phyloP scores from a whole-genome alignment of 2,797 vertebrate species.

The Heteromormyrus szaboi region DNA sequence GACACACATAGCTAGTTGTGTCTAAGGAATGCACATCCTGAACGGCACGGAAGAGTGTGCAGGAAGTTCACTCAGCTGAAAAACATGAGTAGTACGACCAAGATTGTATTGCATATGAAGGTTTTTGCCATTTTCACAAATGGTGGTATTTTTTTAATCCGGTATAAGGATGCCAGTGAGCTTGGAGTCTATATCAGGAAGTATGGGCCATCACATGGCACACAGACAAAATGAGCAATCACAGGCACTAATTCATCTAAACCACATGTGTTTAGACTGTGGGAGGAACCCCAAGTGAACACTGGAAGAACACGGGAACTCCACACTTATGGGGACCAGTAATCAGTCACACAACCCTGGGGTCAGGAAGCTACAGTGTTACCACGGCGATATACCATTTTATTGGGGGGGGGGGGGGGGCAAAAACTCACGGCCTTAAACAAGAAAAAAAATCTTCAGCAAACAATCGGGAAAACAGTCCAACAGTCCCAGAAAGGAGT shows the following conservation, averaged over 20 bases:
- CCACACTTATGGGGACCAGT: not conserved
- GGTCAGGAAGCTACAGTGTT: not conserved
- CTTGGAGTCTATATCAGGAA: not conserved
- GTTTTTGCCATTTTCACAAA: not conserved
- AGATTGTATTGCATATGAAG: not conserved
- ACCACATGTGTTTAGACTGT: not conserved
- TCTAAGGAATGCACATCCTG: not conserved
- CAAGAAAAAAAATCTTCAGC: not conserved
- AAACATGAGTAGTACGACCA: not conserved
- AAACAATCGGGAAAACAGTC: not conserved
- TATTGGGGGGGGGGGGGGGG: not conserved
- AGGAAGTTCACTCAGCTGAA: not conserved
- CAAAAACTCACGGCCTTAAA: not conserved
- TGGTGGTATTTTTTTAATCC: not conserved
- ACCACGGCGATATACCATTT: not conserved
- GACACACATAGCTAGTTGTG: not conserved
- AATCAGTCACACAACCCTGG: not conserved
- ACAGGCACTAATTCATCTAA: not conserved
- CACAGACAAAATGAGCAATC: not conserved
- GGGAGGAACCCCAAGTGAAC: not conserved
- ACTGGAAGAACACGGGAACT: not conserved
- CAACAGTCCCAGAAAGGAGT: not conserved
- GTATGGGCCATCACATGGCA: not conserved
- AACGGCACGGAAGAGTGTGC: not conserved
- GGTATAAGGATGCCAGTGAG: not conserved